A percentile compares a stretch with the other conserved stretches of the same genome.
phyloP scores from a whole-genome alignment of 2,888 invertebrate species.

The Himalopsyche japonica region DNA sequence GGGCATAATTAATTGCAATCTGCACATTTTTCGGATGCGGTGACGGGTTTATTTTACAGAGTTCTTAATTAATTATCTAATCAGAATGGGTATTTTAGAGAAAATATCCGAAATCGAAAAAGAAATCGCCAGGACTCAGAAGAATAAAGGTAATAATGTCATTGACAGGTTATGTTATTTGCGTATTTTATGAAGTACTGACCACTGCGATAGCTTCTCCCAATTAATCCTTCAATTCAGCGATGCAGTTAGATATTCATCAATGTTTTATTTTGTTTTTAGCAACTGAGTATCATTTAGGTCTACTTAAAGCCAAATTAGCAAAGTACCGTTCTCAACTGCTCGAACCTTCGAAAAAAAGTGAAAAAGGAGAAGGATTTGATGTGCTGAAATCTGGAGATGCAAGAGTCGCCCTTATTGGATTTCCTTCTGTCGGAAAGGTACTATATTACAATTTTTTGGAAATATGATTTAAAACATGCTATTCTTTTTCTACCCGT shows the following conservation, averaged over 20 bases:
- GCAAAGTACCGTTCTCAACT: slow-evolving; percentile 94
- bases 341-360: slow-evolving; percentile 91
- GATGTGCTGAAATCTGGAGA: slow-evolving; percentile 99
- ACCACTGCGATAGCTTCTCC: neutral
- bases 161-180: neutral
- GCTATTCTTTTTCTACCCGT: too few relatives aligned
- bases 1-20: neutral
- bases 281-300: slow-evolving; percentile 99
- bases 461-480: too few relatives aligned
- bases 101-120: slow-evolving; percentile 98
- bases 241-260: slow-evolving; percentile 4
- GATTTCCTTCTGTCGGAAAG: slow-evolving; percentile 98
- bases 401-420: slow-evolving; percentile 96
- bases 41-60: slow-evolving; percentile 2
- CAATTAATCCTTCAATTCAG: neutral
- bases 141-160: slow-evolving; percentile 86
- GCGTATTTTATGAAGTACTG: slow-evolving; percentile 4
- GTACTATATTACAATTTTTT: slow-evolving; percentile 49
- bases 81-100: slow-evolving; percentile 93
- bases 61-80: neutral
- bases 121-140: slow-evolving; percentile 97
- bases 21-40: slow-evolving; percentile 16
- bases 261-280: slow-evolving; percentile 44
- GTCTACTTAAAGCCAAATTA: slow-evolving; percentile 93
- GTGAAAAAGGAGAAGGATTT: slow-evolving; percentile 96